A percentile compares a stretch with the other conserved stretches of the same genome.
Conservation (phyloP, 2,113 vertebrate species). For the Lampris incognitus region DNA sequence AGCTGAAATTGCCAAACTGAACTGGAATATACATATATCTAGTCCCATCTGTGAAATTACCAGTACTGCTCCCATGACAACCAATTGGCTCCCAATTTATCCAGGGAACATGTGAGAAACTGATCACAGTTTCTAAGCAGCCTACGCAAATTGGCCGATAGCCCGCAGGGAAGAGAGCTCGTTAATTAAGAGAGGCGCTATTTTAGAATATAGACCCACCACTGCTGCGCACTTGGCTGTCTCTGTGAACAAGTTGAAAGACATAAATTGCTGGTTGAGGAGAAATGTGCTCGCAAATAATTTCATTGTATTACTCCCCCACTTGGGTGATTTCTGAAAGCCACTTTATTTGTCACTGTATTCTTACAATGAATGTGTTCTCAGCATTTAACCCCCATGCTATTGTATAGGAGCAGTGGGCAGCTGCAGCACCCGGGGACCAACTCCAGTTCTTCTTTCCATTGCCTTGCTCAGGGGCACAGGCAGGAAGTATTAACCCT, state of each 20-base stretch:
- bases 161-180: conserved; percentile 44
- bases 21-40: neutral
- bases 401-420: too few species aligned
- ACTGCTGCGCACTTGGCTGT: conserved; percentile 31
- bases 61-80: neutral
- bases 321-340: neutral
- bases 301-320: neutral
- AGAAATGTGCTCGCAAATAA: neutral
- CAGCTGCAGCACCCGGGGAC: too few species aligned
- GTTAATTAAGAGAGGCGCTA: conserved; percentile 67
- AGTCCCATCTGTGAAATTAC: conserved; percentile 6
- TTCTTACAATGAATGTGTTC: neutral
- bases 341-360: neutral
- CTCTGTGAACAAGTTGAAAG: conserved; percentile 26
- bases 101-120: neutral
- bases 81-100: conserved; percentile 6
- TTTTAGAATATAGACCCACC: conserved; percentile 50
- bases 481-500: too few species aligned
- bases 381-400: too few species aligned
- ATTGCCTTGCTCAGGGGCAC: too few species aligned
- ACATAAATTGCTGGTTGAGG: neutral
- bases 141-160: conserved; percentile 41
- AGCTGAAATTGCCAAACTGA: neutral
- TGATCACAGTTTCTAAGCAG: conserved; percentile 36
- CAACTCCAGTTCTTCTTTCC: too few species aligned